Base-by-base conservation (phyloP, 2,888 invertebrate species). In the Hirtodrosophila duncani region DNA sequence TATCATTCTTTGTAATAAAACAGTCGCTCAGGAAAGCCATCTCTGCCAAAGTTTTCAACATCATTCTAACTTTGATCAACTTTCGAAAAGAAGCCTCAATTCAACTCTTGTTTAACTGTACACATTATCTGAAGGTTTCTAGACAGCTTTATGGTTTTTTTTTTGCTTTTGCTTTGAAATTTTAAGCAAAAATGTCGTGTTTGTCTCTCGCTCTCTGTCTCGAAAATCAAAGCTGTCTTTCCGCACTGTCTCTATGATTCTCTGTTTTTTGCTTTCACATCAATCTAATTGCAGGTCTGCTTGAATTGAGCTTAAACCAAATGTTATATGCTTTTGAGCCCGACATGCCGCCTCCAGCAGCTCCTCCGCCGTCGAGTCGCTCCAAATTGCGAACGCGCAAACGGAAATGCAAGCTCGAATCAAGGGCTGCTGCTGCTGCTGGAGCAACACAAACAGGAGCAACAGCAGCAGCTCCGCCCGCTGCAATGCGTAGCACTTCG, bases 281-380 rank as follows among this genome's bases (percentile, higher is more conserved):
- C 9, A n/a, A n/a, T 71, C 26, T 77, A 65, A 55, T 74, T 74
- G 66, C 72, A 74, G 72, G 67, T 77, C 74, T 72, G 58, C 66
- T 74, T 63, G 78, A 72, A 45, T 46, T 80, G 58, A 72, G 78
- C 56, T 49, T 80, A 46, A 72, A 58, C 63, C 60, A 80, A 63
- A 49, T 57, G 20, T 68, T 57, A 62, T 68, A 66, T n/a, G n/a
- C n/a, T 51, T 68, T 59, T 61, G 77, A 80, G 42, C 46, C 57
- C 3, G 62, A 53, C 33, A 33, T 61, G 48, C 37, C 55, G 37
- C 10, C 50, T 20, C 29, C 56, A 21, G 36, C 44, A 11, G 31
- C 27, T 34, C 30, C 34, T 16, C 26, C 10, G 13, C 21, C 3
- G 31, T 20, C 37, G 49, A 80, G 64, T 11, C 77, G 80, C 20